Base-by-base conservation (phyloP, 2,113 vertebrate genomes). In the Urocynchramus pylzowi region DNA sequence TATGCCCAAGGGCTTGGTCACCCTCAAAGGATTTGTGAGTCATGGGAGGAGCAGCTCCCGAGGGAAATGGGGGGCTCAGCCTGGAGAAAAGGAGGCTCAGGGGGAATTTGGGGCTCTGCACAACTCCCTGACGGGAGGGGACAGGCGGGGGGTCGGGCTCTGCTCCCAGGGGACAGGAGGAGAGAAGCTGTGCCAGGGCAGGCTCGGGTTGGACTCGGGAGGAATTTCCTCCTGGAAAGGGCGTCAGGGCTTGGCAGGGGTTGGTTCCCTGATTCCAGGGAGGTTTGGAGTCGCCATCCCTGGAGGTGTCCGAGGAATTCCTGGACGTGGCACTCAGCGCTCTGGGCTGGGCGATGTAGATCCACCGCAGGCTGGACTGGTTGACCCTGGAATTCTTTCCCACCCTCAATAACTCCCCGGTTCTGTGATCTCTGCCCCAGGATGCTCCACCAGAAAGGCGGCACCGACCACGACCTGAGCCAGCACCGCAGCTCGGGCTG, bases 261-360 rank as follows among this genome's bases (percentile, higher is more conserved):
- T 39, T 61, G 85, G n/a, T n/a, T n/a, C n/a, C n/a, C n/a, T n/a
- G n/a, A n/a, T n/a, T 30, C 24, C 76, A 6, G 75, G 21, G 50
- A 64, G 35, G 11, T 37, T 26, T 20, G 85, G 56, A 23, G 16
- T 13, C 0, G 0, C 30, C 75, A 18, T 3, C n/a, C 47, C 41
- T 63, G 75, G 41, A 41, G 19, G 14, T 19, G 31, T 2, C 50
- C 27, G 0, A 3, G 50, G 49, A 49, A 87, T 26, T 30, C 23
- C 49, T 18, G 57, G 50, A 15, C 0, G 4, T 30, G 41, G 3
- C 73, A 1, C 84, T 52, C 22, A 3, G 39, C 0, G 41, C 30
- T 16, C 52, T 11, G 13, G 21, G 20, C 63, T 19, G 33, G 37
- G 19, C 0, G 41, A 1, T 16, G 21, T 4, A 2, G 26, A 37